Evolutionary conservation across 2,797 vertebrate species (phyloP), one percentile per base, ranked within the genome.

Genomic region (Peromyscus aztecus): DNA sequence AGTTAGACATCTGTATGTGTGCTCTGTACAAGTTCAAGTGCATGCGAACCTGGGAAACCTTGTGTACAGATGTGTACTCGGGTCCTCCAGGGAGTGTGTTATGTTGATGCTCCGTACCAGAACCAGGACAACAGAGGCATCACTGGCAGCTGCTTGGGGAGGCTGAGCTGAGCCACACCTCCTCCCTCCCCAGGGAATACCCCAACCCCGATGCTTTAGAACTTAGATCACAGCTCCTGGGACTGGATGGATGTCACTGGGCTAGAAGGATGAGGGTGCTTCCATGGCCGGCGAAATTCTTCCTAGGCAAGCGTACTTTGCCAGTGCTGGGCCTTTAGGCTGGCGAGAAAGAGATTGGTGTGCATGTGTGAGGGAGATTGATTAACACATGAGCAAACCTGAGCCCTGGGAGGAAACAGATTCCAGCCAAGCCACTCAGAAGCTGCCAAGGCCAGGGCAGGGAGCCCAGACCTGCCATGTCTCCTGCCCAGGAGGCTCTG

Each of bases 361-460:
- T 27, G 49, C 81, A 63, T 92, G 91, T 89, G 80, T 57, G 77
- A 67, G 89, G 93, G 96, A 52, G 65, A 73, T 4, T 31, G 73
- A 85, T 82, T 71, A 57, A 73, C 84, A 90, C 85, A 69, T 65
- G 40, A 97, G 59, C 77, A 93, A 85, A 92, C 57, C 19, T 55
- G 91, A 49, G 87, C 55, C 57, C 17, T 13, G 69, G 52, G 52
- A 84, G 80, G 76, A 93, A 81, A 76, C 57, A 24, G 24, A 76
- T 85, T 43, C 81, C 24, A 34, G 55, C 34, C 37, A 89, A 94
- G 61, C 31, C 59, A 78, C 49, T 10, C 10, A 1, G 63, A 71
- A 61, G 85, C 49, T 52, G 77, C 52, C 23, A 31, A 57, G 43
- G 46, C 76, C 69, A 43, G 83, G 65, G 92, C 93, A 61, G 75